Conservation (phyloP, 2,888 invertebrate genomes). For the Agonopterix heracliana region DNA sequence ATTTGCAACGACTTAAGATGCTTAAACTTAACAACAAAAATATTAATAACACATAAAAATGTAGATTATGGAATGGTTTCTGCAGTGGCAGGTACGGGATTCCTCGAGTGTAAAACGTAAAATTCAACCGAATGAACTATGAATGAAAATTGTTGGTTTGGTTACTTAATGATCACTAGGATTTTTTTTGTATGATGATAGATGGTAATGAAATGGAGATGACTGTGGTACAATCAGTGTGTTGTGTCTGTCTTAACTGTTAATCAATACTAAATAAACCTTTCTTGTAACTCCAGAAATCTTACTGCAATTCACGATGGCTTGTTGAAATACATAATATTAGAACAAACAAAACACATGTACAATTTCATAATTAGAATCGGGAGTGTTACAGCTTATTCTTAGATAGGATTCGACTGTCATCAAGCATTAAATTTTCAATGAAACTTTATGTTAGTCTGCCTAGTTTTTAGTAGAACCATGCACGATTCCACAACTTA, state of each 20-base stretch:
- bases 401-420: slow-evolving; percentile 5
- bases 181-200: slow-evolving; percentile 29
- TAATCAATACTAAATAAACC: slow-evolving; percentile 17
- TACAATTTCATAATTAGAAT: slow-evolving; percentile 13
- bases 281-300: slow-evolving; percentile 1
- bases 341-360: slow-evolving; percentile 29
- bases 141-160: slow-evolving; percentile 26
- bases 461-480: slow-evolving; percentile 29
- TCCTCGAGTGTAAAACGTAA: slow-evolving; percentile 39
- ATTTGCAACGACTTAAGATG: slow-evolving; percentile 46
- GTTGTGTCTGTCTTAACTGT: slow-evolving; percentile 53
- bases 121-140: slow-evolving; percentile 36
- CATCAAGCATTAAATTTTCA: not conserved
- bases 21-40: slow-evolving; percentile 61
- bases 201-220: slow-evolving; percentile 39
- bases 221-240: slow-evolving; percentile 55
- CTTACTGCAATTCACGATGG: slow-evolving; percentile 7
- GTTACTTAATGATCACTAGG: slow-evolving; percentile 23
- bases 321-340: slow-evolving; percentile 12
- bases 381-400: slow-evolving; percentile 6
- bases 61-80: slow-evolving; percentile 60
- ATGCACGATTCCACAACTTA: slow-evolving; percentile 44
- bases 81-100: slow-evolving; percentile 33
- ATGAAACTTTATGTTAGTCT: slow-evolving; percentile 5
- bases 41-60: slow-evolving; percentile 59